phyloP scores from a whole-genome alignment of 2,888 invertebrate genomes.

The Nymphalis polychloros region DNA sequence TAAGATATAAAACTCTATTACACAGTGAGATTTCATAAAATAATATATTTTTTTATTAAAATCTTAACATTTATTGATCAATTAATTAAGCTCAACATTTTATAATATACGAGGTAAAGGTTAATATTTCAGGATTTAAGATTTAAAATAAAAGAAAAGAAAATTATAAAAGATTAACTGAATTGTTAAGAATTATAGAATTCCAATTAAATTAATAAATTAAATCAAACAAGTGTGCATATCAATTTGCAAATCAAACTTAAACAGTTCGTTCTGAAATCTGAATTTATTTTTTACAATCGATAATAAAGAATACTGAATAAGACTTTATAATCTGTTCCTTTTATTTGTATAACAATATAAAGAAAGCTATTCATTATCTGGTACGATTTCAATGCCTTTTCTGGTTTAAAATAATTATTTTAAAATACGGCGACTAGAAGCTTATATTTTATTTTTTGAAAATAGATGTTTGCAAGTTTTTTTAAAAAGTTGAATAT shows the following conservation, averaged over 20 bases:
- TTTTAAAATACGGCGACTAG: no score
- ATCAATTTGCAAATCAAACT: constrained; percentile 10
- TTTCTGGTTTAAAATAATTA: no score
- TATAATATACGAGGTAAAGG: background rate
- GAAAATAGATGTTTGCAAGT: no score
- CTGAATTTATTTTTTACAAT: constrained; percentile 1
- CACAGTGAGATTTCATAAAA: constrained; percentile 4
- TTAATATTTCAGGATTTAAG: background rate
- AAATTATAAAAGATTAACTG: background rate
- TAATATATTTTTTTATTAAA: constrained; percentile 10
- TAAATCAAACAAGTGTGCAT: background rate
- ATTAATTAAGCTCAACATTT: constrained; percentile 6
- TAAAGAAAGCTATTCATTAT: constrained; percentile 4
- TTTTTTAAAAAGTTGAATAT: no score
- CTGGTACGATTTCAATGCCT: background rate
- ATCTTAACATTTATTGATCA: constrained; percentile 6
- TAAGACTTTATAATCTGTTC: constrained; percentile 1
- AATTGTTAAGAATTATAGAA: background rate
- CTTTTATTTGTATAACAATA: background rate
- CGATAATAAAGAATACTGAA: background rate
- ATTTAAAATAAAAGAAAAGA: background rate
- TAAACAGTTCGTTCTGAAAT: constrained; percentile 10
- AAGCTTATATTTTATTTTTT: no score
- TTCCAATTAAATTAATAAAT: constrained; percentile 2
- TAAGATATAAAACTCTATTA: background rate